These are phyloP conservation scores for Acanthiza pusilla DNA, from an alignment of 2,797 vertebrate species.

Conservation along the genomic window DNA sequence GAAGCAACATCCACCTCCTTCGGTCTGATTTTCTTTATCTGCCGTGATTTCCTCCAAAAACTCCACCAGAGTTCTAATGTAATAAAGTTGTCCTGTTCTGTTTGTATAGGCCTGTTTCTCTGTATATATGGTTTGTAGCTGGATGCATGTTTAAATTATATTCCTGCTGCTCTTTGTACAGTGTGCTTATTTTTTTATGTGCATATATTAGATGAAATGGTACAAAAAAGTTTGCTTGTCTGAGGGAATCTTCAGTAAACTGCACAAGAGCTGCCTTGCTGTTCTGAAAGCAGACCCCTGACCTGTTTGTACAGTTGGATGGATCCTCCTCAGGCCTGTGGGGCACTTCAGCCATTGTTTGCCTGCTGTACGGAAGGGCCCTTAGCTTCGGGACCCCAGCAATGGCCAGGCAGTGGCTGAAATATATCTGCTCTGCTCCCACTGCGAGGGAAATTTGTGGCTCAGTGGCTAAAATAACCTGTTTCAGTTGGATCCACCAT, in stretches of 20 bases:
- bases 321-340: neutral
- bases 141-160: constrained; percentile 62
- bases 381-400: neutral
- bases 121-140: constrained; percentile 56
- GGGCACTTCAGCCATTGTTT: neutral
- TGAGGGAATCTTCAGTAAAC: neutral
- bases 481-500: neutral
- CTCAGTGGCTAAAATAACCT: neutral
- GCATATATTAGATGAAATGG: neutral
- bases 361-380: neutral
- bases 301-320: neutral
- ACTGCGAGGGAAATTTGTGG: rapidly evolving
- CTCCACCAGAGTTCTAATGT: neutral
- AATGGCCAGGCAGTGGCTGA: neutral
- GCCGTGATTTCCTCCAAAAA: neutral
- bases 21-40: neutral
- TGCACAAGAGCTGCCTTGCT: neutral
- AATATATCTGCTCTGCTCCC: neutral
- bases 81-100: neutral
- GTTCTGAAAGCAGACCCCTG: neutral
- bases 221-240: neutral
- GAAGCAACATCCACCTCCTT: neutral
- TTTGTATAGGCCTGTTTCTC: constrained; percentile 29
- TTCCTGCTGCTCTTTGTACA: constrained; percentile 14
- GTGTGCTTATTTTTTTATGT: neutral